A percentile compares a stretch with the other conserved stretches of the same genome.
Evolutionary conservation across 2,888 invertebrate genomes (phyloP).

Genomic region (Leptura quadrifasciata): DNA sequence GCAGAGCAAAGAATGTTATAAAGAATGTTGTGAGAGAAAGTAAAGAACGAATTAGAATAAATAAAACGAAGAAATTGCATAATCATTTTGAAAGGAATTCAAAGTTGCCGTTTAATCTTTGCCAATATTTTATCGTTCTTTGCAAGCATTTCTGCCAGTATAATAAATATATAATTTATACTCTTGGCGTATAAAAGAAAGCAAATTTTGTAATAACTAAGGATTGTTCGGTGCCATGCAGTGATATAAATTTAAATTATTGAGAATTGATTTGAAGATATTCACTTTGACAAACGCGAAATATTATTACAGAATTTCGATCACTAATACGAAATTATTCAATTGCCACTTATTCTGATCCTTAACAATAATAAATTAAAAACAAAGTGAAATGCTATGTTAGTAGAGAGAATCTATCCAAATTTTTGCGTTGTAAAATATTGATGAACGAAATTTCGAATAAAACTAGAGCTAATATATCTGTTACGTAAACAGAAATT

Average conservation of each 20-base stretch:
- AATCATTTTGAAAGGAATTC: slow-evolving; percentile 4
- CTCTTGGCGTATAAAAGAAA: neutral
- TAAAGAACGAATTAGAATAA: slow-evolving; percentile 1
- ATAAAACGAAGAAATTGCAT: neutral
- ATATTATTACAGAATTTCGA: too few species aligned
- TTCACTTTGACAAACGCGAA: too few species aligned
- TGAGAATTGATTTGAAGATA: neutral
- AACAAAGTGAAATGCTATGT: too few species aligned
- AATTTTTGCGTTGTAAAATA: too few species aligned
- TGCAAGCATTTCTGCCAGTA: neutral
- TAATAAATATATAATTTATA: slow-evolving; percentile 1
- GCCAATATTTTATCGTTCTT: neutral
- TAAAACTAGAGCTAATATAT: too few species aligned
- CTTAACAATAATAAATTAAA: too few species aligned
- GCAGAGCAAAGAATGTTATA: neutral
- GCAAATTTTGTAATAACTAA: slow-evolving; percentile 7
- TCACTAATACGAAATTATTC: too few species aligned
- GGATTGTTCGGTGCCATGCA: neutral
- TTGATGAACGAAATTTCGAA: too few species aligned
- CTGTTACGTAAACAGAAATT: too few species aligned
- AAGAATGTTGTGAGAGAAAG: slow-evolving; percentile 4
- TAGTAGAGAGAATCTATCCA: too few species aligned
- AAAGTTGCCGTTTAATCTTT: neutral
- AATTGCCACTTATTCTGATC: too few species aligned
- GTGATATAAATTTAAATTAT: neutral